Evolutionary conservation across 2,888 invertebrate genomes (phyloP).

Genomic region (Caenorhabditis sp.): DNA sequence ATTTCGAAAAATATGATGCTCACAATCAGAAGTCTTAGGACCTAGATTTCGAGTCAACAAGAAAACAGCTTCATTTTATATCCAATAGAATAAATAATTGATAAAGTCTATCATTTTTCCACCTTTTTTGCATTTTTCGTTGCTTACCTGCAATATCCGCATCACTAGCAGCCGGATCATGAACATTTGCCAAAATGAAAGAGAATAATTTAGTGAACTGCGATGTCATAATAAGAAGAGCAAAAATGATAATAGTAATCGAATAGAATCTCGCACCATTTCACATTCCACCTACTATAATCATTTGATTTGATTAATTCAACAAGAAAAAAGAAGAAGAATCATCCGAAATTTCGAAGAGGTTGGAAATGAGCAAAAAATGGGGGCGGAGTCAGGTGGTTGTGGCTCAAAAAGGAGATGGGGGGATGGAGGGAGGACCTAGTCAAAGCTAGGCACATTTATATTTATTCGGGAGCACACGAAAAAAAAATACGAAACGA

Average conservation of each 20-base stretch:
- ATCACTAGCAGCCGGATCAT: conserved; percentile 66
- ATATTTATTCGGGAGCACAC: conserved; percentile 2
- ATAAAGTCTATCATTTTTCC: too few species aligned
- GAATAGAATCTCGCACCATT: background rate
- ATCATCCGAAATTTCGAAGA: background rate
- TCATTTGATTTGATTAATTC: too few species aligned
- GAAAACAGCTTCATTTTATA: too few species aligned
- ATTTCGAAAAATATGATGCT: too few species aligned
- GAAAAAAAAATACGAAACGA: background rate
- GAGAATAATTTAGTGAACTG: conserved; percentile 71
- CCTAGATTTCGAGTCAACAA: too few species aligned
- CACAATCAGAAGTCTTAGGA: too few species aligned
- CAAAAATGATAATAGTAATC: too few species aligned
- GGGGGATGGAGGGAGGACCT: background rate
- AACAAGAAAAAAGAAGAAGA: too few species aligned
- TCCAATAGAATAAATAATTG: too few species aligned
- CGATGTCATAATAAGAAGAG: conserved; percentile 76
- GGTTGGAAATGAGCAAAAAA: background rate
- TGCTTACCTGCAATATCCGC: conserved; percentile 44
- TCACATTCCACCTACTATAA: background rate
- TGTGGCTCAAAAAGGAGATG: too few species aligned
- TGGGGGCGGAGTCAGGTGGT: background rate
- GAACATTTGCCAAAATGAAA: conserved; percentile 69
- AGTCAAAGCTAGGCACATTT: background rate
- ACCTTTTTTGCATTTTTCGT: too few species aligned